Conservation (phyloP, 2,797 vertebrate species). For the Limnodromus scolopaceus region DNA sequence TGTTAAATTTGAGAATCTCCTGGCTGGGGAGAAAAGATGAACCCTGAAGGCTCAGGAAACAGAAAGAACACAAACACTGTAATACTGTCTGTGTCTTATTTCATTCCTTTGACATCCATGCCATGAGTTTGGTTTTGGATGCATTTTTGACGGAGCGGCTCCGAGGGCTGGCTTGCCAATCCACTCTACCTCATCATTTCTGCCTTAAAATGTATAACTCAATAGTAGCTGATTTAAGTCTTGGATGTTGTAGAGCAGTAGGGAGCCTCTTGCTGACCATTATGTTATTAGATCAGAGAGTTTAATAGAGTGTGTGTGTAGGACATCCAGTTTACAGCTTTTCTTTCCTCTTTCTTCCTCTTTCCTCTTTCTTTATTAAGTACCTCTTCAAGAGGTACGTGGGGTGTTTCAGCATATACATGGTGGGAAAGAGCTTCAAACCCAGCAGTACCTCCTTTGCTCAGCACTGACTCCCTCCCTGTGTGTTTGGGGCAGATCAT, state of each 20-base stretch:
- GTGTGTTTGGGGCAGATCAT: background rate
- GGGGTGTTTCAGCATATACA: background rate
- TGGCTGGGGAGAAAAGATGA: background rate
- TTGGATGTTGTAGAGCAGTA: background rate
- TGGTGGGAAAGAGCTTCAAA: background rate
- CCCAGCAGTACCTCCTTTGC: rapidly evolving
- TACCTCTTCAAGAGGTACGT: background rate
- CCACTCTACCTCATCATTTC: background rate
- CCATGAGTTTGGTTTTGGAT: background rate
- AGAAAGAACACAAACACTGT: background rate
- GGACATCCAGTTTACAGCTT: background rate
- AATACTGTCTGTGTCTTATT: background rate
- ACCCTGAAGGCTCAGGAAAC: background rate
- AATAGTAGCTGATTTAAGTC: background rate
- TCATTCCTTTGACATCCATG: background rate
- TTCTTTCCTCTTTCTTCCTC: background rate
- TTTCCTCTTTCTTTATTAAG: background rate
- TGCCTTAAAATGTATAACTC: background rate
- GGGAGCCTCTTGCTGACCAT: background rate
- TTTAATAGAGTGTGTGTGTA: background rate
- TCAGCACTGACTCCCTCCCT: background rate
- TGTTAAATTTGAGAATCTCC: background rate
- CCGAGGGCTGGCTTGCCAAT: background rate
- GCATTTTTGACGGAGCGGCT: background rate
- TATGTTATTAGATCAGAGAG: background rate